Conservation (phyloP, 64 coral and sea anemone genomes). For the Anthopleura sola region DNA sequence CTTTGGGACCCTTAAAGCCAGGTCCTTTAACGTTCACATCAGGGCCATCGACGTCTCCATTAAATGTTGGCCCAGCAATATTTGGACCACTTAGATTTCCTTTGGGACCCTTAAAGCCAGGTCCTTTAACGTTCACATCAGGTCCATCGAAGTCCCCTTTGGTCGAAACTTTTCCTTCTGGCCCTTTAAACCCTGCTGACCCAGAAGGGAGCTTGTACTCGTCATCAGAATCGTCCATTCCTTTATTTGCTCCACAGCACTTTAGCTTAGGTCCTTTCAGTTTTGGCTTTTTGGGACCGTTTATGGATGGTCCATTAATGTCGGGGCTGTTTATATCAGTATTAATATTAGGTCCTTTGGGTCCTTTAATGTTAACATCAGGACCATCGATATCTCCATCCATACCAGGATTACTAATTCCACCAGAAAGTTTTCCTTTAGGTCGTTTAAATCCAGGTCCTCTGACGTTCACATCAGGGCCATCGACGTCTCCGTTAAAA, state of each 20-base stretch:
- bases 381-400: not conserved
- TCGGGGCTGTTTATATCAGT: not conserved
- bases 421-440: not conserved
- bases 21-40: not conserved
- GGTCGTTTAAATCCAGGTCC: slow-evolving; percentile 1
- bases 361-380: too few relatives aligned
- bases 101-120: not conserved
- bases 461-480: slow-evolving; percentile 2
- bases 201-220: not conserved
- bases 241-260: not conserved
- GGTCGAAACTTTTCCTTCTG: not conserved
- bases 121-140: not conserved
- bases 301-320: too few relatives aligned
- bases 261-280: slow-evolving; percentile 10
- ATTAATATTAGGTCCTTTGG: not conserved
- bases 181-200: not conserved
- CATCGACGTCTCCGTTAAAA: not conserved
- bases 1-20: not conserved
- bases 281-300: not conserved
- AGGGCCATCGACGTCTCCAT: not conserved
- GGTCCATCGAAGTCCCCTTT: too few relatives aligned
- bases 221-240: not conserved
- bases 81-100: not conserved
- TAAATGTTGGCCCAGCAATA: not conserved
- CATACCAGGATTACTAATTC: not conserved